A percentile compares a stretch with the other conserved stretches of the same genome.
These are phyloP conservation scores for Plestiodon gilberti DNA, from an alignment of 2,113 vertebrate genomes.

Conservation along the genomic window DNA sequence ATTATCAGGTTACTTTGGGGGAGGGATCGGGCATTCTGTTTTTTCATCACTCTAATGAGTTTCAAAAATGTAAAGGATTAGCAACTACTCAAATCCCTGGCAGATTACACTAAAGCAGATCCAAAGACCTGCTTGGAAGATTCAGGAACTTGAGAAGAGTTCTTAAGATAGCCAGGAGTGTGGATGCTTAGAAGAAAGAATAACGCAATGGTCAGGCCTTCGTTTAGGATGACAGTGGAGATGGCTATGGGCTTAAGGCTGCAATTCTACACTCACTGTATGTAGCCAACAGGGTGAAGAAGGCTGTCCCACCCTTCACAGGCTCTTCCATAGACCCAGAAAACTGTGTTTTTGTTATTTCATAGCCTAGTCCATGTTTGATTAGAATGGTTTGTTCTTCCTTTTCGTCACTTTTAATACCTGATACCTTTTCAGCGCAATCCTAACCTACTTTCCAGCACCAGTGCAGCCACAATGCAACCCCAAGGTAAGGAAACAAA, in stretches of 20 bases:
- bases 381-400: too few species aligned
- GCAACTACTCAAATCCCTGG: conserved; percentile 11
- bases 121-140: conserved; percentile 47
- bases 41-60: conserved; percentile 36
- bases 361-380: too few species aligned
- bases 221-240: conserved; percentile 11
- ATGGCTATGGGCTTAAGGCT: background rate
- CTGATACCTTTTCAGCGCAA: too few species aligned
- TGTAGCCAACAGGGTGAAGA: background rate
- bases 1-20: conserved; percentile 10
- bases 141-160: conserved; percentile 41
- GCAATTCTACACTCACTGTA: background rate
- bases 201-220: conserved; percentile 27
- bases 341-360: too few species aligned
- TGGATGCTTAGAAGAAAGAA: background rate
- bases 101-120: conserved; percentile 34
- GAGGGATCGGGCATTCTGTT: conserved; percentile 5
- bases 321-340: too few species aligned
- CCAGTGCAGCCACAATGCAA: too few species aligned
- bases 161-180: conserved; percentile 34
- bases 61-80: conserved; percentile 30
- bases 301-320: too few species aligned
- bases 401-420: too few species aligned
- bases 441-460: too few species aligned
- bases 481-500: too few species aligned